Evolutionary conservation across 2,888 invertebrate genomes (phyloP), one percentile per base, ranked within the genome.

Genomic region (Octonoba sinensis): DNA sequence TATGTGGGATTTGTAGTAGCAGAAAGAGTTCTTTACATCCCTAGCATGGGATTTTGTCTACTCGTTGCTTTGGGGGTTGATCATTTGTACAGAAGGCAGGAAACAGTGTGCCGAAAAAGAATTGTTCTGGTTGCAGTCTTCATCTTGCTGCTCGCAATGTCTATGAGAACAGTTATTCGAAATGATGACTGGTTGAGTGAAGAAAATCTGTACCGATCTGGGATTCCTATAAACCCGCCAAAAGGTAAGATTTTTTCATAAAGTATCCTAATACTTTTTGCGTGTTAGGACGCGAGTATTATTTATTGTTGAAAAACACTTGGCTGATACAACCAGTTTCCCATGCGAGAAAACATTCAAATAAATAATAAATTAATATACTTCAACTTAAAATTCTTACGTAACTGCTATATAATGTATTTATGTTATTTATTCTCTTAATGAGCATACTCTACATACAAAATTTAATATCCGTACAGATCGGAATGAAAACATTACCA

Each of bases 1-100:
- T 97, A 98, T 89, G 98, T 99, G 83, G 99, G 99, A 67, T 99
- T 99, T 89, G 98, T 99, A 86, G 94, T 98, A 75, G 99, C 98
- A 82, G 99, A 99, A 90, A 92, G 98, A 85, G 93, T 98, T 85
- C 91, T 99, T 85, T 99, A 98, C 90, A 92, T 98, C 89, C 97
- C 98, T 69, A 97, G 96, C 90, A 95, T 97, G 87, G 98, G 97
- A 72, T 95, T 94, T 89, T 97, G 97, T 90, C 91, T 98, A 86
- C 90, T 97, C 85, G 91, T 97, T 83, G 96, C 94, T 71, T 90
- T 93, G 86, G 94, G 95, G 16, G 57, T 71, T 11, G 84, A 84
- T 71, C 64, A 70, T n/a, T n/a, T 84, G 13, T 84, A 78, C 47
- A 77, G 69, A 59, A 62, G 67, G 36, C 77, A 74, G 22, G 76